phyloP scores from a whole-genome alignment of 2,113 vertebrate genomes.

The Stomatorhinus ivindoensis region DNA sequence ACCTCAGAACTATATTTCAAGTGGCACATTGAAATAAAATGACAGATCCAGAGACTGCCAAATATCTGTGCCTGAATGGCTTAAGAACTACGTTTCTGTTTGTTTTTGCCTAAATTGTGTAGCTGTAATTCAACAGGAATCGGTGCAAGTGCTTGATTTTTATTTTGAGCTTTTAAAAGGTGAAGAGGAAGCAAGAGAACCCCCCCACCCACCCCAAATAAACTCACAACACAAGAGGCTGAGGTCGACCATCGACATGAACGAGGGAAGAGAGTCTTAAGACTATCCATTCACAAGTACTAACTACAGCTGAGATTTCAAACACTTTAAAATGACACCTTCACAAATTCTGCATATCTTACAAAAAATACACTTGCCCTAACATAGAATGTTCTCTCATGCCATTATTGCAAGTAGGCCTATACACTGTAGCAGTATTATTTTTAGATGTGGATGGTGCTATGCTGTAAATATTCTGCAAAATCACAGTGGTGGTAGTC shows the following conservation, averaged over 20 bases:
- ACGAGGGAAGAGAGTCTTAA: conserved; percentile 7
- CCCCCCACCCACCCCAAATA: not conserved
- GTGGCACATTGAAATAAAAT: not conserved
- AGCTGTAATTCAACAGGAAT: not conserved
- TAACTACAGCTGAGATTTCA: conserved; percentile 10
- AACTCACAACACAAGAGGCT: not conserved
- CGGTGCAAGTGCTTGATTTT: not conserved
- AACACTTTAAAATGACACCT: conserved; percentile 15
- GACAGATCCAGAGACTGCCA: not conserved
- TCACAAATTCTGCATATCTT: conserved; percentile 14
- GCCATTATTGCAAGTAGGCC: conserved; percentile 16
- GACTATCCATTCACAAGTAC: conserved; percentile 11
- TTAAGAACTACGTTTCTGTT: not conserved
- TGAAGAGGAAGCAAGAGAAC: not conserved
- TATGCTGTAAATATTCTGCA: conserved; percentile 10
- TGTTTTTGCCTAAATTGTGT: not conserved
- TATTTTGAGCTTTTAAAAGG: not conserved
- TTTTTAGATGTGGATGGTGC: not conserved
- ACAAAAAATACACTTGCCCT: conserved; percentile 3
- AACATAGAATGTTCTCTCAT: conserved; percentile 9
- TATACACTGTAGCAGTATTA: conserved; percentile 8
- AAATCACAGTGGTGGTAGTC: conserved; percentile 23
- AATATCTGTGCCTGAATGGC: not conserved
- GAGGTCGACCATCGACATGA: not conserved
- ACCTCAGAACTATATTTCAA: not conserved